phyloP scores from a whole-genome alignment of 2,888 invertebrate genomes.

The Polylopha cassiicola region DNA sequence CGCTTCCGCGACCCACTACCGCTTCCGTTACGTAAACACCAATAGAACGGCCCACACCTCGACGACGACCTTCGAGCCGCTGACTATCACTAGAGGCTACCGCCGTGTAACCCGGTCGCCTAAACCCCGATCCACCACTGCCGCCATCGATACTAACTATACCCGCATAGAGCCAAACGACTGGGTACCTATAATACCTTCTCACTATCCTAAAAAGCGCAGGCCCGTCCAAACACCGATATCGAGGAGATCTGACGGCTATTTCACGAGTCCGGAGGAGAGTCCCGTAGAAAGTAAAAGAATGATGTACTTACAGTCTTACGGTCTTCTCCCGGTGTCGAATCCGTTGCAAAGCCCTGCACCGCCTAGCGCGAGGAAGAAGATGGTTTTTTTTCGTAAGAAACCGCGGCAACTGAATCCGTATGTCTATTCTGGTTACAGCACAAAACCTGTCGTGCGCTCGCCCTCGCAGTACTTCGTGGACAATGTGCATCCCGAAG shows the following conservation, averaged over 20 bases:
- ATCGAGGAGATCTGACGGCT: slow-evolving; percentile 47
- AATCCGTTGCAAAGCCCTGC: slow-evolving; percentile 33
- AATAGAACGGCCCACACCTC: slow-evolving; percentile 31
- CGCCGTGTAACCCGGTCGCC: slow-evolving; percentile 58
- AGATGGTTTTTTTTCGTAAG: slow-evolving; percentile 49
- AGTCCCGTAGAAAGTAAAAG: slow-evolving; percentile 38
- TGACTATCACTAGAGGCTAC: slow-evolving; percentile 46
- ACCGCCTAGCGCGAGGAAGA: slow-evolving; percentile 37
- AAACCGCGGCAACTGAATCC: slow-evolving; percentile 47
- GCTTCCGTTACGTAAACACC: slow-evolving; percentile 41
- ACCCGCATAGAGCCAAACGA: slow-evolving; percentile 52
- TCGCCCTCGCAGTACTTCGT: slow-evolving; percentile 36
- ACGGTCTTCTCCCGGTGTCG: slow-evolving; percentile 52
- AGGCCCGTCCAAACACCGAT: slow-evolving; percentile 35
- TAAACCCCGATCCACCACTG: slow-evolving; percentile 40
- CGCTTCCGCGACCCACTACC: slow-evolving; percentile 41
- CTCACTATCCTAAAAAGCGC: slow-evolving; percentile 50
- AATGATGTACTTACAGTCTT: slow-evolving; percentile 55
- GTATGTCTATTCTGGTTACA: slow-evolving; percentile 51
- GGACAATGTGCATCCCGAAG: slow-evolving; percentile 48
- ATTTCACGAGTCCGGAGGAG: slow-evolving; percentile 25
- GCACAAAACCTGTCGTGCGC: slow-evolving; percentile 38
- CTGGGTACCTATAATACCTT: slow-evolving; percentile 68
- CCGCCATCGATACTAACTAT: slow-evolving; percentile 32
- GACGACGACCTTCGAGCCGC: slow-evolving; percentile 34